Evolutionary conservation across 2,113 vertebrate species (phyloP).

Genomic region (Corythaixoides concolor): DNA sequence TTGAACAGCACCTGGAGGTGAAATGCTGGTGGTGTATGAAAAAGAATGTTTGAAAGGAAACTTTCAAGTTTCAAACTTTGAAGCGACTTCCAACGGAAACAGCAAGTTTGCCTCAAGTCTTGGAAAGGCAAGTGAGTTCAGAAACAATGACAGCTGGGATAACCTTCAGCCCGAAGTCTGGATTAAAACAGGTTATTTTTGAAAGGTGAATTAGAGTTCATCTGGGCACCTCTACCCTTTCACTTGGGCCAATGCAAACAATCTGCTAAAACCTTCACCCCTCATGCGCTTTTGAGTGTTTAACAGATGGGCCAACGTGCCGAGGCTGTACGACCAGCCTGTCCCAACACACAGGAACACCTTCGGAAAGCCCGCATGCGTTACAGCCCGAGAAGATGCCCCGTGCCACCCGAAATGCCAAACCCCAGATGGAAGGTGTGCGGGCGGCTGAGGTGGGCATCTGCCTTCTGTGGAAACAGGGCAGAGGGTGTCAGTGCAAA

Average conservation of each 20-base stretch:
- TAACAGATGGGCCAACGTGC: neutral
- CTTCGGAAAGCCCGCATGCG: neutral
- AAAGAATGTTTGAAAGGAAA: neutral
- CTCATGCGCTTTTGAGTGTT: fast-evolving
- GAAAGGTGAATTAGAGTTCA: neutral
- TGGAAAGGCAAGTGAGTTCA: neutral
- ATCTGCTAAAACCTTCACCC: neutral
- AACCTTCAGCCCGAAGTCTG: neutral
- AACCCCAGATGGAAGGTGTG: fast-evolving
- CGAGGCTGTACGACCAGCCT: neutral
- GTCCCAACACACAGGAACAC: neutral
- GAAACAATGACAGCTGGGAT: neutral
- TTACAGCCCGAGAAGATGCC: neutral
- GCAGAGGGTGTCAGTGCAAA: neutral
- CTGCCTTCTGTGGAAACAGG: neutral
- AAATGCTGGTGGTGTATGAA: neutral
- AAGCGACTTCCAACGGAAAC: neutral
- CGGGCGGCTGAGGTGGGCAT: no score
- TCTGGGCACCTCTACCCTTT: neutral
- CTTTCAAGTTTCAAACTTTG: no score
- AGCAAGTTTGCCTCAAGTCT: neutral
- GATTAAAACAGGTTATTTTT: neutral
- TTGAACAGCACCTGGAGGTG: neutral
- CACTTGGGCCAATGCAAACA: neutral
- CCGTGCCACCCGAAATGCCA: fast-evolving